Base-by-base conservation (phyloP, 2,797 vertebrate genomes). In the Oceanodroma leucorhoa region DNA sequence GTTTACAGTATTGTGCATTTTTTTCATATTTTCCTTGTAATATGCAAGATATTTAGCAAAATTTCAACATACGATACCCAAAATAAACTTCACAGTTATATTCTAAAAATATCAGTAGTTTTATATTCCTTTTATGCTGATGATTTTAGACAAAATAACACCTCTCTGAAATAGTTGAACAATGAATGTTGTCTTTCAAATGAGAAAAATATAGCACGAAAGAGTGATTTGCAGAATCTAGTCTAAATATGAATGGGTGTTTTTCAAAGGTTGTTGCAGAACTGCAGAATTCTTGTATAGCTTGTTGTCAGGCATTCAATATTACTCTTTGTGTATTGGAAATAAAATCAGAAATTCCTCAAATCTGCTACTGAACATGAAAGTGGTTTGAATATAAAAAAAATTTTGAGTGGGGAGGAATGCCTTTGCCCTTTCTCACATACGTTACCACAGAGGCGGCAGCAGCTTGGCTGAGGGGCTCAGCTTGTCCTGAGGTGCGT, bases 41-140 rank as follows among this genome's bases (percentile, higher is more conserved):
- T 73, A 32, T 1, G 1, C 29, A 50, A 69, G 26, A 19, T 66
- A 84, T 64, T 75, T 84, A 60, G 27, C 23, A 22, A 91, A 87
- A 64, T 53, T 43, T 73, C 23, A 41, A 32, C 6, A 7, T n/a
- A 14, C 1, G 0, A 38, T 60, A n/a, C 15, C 36, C 8, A 48
- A 83, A 84, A n/a, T 67, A 61, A 66, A 30, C 7, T 32, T 76
- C n/a, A 24, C 11, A 51, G 19, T 36, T 46, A 50, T 16, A 58
- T 38, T 61, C 36, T 71, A 51, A 58, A 72, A 76, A 38, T 12
- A 45, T n/a, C 19, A 64, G 10, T 45, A 20, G 4, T 21, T 83
- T 84, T 55, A 7, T 36, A 27, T 64, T 77, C 36, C 21, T 72
- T 79, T 75, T 72, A n/a, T n/a, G 12, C 75, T 80, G 23, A 18